Evolutionary conservation across 2,797 vertebrate genomes (phyloP).

Genomic region (Phataginus tetradactyla): DNA sequence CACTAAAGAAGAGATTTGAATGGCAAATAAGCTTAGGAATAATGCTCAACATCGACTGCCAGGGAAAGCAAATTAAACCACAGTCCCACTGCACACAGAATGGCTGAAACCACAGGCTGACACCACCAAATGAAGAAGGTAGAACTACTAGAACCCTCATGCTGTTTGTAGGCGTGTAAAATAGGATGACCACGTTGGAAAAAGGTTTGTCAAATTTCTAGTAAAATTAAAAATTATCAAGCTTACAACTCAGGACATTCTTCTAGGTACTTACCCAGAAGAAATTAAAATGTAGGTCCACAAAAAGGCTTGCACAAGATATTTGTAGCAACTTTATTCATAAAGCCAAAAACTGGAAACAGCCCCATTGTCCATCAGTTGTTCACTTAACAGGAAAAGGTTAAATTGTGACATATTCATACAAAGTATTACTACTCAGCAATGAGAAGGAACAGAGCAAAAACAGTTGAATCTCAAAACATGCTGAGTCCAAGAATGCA

Average conservation of each 20-base stretch:
- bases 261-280: not conserved
- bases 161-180: not conserved
- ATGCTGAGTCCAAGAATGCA: not conserved
- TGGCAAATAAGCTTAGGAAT: not conserved
- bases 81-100: not conserved
- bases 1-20: not conserved
- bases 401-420: not conserved
- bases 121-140: not conserved
- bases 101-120: not conserved
- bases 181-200: not conserved
- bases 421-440: not conserved
- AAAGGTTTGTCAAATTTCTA: not conserved
- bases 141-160: not conserved
- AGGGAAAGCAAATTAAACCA: not conserved
- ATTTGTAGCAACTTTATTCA: slow-evolving; percentile 56
- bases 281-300: slow-evolving; percentile 26
- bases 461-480: not conserved
- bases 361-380: not conserved
- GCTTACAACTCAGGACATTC: not conserved
- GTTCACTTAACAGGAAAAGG: not conserved
- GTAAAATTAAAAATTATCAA: not conserved
- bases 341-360: slow-evolving; percentile 18
- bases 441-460: not conserved
- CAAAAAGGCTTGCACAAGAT: slow-evolving; percentile 5
- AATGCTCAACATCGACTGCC: not conserved